Evolutionary conservation across 2,888 invertebrate species (phyloP).

Genomic region (Bombyx huttoni): DNA sequence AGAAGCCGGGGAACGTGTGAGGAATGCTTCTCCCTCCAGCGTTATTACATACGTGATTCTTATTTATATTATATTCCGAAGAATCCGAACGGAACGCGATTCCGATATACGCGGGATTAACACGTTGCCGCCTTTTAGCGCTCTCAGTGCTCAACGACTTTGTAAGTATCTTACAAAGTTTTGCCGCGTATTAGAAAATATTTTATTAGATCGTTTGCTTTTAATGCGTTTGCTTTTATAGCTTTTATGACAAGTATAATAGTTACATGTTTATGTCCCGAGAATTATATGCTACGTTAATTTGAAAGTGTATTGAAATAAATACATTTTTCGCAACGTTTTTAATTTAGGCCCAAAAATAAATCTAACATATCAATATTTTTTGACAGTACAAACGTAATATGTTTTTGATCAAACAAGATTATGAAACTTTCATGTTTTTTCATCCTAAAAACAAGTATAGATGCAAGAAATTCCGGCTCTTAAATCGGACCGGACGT

Average conservation of each 20-base stretch:
- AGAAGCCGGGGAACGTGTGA: constrained; percentile 58
- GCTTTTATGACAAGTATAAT: neutral
- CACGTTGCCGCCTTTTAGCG: constrained; percentile 44
- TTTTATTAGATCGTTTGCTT: neutral
- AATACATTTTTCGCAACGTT: too few species aligned
- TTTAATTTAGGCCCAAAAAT: too few species aligned
- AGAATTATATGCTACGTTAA: neutral
- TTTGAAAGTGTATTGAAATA: too few species aligned
- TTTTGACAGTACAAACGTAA: too few species aligned
- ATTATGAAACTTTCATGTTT: too few species aligned
- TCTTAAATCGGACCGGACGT: constrained; percentile 34
- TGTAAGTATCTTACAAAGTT: constrained; percentile 39
- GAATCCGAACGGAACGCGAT: constrained; percentile 24
- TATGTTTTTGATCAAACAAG: too few species aligned
- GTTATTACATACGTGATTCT: constrained; percentile 72
- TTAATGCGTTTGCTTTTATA: neutral
- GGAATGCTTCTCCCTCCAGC: constrained; percentile 47
- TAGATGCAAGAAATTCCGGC: constrained; percentile 35
- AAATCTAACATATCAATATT: too few species aligned
- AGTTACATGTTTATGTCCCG: neutral
- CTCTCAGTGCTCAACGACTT: constrained; percentile 39
- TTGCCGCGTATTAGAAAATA: constrained; percentile 2
- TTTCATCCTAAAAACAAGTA: neutral
- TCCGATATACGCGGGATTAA: constrained; percentile 54
- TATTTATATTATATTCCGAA: constrained; percentile 64